Evolutionary conservation across 2,797 vertebrate species (phyloP), one percentile per base, ranked within the genome.

Genomic region (Hydrocynus forskahlii): DNA sequence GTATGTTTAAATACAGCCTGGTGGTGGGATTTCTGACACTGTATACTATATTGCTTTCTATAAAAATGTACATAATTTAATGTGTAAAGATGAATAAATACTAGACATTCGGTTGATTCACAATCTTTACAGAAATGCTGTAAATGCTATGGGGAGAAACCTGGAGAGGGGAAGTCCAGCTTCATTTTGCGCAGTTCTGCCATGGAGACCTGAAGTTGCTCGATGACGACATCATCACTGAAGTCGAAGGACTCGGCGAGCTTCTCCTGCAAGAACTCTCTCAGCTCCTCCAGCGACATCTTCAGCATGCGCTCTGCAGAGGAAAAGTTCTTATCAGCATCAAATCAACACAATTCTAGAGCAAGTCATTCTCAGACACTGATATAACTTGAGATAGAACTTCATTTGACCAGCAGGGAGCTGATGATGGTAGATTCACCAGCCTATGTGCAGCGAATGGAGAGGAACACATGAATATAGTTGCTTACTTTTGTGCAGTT

Each of bases 181-280:
- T 95, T 96, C 93, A 95, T 95, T 89, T 92, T 93, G 82, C 90
- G 93, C 1, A 96, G 92, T 64, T 97, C 95, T 0, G 87, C 86
- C 94, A 94, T 95, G 0, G 93, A 92, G 5, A 85, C 86, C 87
- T 96, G 94, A 62, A 96, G 89, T 21, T 96, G 94, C 82, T 96
- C 94, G 0, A 96, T 88, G 75, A 96, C 94, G 0, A 81, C 16
- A 50, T 97, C 93, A 0, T 96, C 95, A 17, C 93, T 92, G 0
- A 93, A 91, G 80, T 93, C 88, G 88, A 94, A 91, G 29, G 95
- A 95, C 60, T 82, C 87, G 0, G 92, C 90, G 29, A 95, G 93
- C 77, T 92, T 90, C 90, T 96, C 96, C 90, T 96, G 95, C 63
- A 97, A 92, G 78, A 96, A 96, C 82, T 96, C 95, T 84, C 94